These are phyloP conservation scores for Melanerpes aurifrons DNA, from an alignment of 2,113 vertebrate genomes.

Conservation along the genomic window DNA sequence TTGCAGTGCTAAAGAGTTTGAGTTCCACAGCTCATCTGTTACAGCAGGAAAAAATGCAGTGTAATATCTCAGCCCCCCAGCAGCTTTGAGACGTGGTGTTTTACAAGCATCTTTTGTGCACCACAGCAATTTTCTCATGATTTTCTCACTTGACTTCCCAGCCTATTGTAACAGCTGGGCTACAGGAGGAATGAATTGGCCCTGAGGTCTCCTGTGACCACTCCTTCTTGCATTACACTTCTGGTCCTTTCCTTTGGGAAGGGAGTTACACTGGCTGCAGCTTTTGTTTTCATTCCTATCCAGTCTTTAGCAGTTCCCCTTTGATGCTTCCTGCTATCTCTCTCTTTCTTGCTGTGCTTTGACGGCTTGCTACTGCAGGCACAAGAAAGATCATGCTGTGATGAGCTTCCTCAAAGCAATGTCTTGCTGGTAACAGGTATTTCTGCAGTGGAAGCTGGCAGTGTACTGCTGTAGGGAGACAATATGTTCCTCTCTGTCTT, in stretches of 20 bases:
- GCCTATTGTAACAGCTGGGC: constrained; percentile 21
- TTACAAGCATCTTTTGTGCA: constrained; percentile 16
- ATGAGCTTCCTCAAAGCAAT: constrained; percentile 60
- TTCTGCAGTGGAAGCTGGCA: constrained; percentile 16
- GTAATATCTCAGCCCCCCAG: neutral
- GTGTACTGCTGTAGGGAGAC: constrained; percentile 40
- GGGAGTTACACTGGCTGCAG: constrained; percentile 39
- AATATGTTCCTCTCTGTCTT: constrained; percentile 39
- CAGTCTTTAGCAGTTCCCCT: constrained; percentile 40
- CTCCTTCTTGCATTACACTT: constrained; percentile 46
- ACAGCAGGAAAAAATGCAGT: neutral
- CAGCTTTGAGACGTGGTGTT: neutral
- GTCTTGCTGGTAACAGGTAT: constrained; percentile 63
- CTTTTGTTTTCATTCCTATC: constrained; percentile 66
- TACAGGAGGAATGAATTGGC: constrained; percentile 13
- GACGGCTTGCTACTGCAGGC: constrained; percentile 46
- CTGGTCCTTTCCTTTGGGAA: constrained; percentile 42
- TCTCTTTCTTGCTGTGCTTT: constrained; percentile 61
- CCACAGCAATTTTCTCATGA: constrained; percentile 17
- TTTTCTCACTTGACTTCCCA: constrained; percentile 44
- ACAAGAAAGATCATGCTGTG: constrained; percentile 55
- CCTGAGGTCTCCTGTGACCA: constrained; percentile 32
- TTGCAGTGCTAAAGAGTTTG: neutral
- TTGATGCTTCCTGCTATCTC: constrained; percentile 58
- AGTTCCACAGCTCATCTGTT: neutral